Evolutionary conservation across 2,113 vertebrate species (phyloP), one percentile per base, ranked within the genome.

Genomic region (Pampusana beccarii): DNA sequence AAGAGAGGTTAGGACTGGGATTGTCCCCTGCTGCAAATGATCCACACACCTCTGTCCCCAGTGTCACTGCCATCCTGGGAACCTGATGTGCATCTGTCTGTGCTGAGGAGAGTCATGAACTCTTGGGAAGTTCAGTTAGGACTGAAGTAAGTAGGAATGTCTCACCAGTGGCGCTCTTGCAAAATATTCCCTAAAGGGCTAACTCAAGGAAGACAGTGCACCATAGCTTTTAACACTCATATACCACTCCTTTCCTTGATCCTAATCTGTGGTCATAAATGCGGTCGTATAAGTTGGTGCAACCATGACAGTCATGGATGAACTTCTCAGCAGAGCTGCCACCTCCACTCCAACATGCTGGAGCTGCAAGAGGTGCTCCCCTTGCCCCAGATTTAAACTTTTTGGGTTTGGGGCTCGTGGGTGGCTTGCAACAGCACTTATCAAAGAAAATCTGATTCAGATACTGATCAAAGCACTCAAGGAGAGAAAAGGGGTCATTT

Each of bases 251-350:
- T 84, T 86, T 69, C 44, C 33, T 69, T 44, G 20, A 60, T 62
- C 86, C 40, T 40, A 13, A 48, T 42, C 74, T 69, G 57, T 79
- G 73, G 33, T 56, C 34, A 20, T 10, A 15, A 67, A 46, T 17
- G 40, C 1, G 2, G n/a, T 60, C 61, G 38, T 6, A 42, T 23
- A 33, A 74, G 10, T 15, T 60, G 53, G 38, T 23, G 17, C 13
- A 23, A 10, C 38, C 48, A 34, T 44, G 58, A 66, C 19, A 24
- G 2, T 33, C 11, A 0, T 28, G 21, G 48, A 44, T 0, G 1
- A 80, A 40, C 15, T 61, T 44, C 90, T 82, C 61, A 66, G 36
- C 36, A 67, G 46, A 72, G 31, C 54, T 56, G 42, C 60, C n/a
- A 48, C 40, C 31, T 89, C 46, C 51, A 15, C 46, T 62, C 14